Base-by-base conservation (phyloP, 1,140 invertebrate species). In the Papilio dardanus region DNA sequence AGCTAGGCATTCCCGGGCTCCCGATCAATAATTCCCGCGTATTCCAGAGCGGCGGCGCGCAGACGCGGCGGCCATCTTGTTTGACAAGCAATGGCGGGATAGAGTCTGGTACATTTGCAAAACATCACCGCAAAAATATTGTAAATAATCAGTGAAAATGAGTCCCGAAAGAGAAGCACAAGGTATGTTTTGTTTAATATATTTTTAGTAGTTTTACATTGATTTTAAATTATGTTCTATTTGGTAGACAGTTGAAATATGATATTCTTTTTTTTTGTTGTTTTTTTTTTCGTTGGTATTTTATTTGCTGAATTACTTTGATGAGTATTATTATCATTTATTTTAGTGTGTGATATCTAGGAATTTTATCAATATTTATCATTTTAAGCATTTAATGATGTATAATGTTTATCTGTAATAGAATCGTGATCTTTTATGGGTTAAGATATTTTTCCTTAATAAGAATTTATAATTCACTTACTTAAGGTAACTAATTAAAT, bases 11-110 rank as follows among this genome's bases (percentile, higher is more conserved):
- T 79, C 80, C 86, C 84, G 76, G 78, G 81, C 71, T 30, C 30
- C 0, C 79, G 83, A 90, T 90, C 88, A 90, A 90, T 90, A 90
- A 21, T 71, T 76, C 79, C 81, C 66, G 66, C 74, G 75, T 75
- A 75, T 82, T 79, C 79, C 78, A 73, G 7, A 8, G 12, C n/a
- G 2, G 5, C 12, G 69, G 2, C 7, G 42, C 86, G 86, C 87
- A 87, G 80, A 85, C 88, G 86, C 62, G 75, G 76, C 77, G 71
- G 83, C 81, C 85, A 87, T 87, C 33, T 80, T 83, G 35, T 74
- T 54, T 65, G 33, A 76, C 28, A 67, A 50, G 50, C 62, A 71
- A 33, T 71, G 65, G 62, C 75, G 58, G 80, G 74, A 77, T 75
- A 80, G 28, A 33, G 35, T 78, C 77, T 77, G 73, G 42, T 31